phyloP scores from a whole-genome alignment of 2,888 invertebrate genomes.

The Nemoura dubitans region DNA sequence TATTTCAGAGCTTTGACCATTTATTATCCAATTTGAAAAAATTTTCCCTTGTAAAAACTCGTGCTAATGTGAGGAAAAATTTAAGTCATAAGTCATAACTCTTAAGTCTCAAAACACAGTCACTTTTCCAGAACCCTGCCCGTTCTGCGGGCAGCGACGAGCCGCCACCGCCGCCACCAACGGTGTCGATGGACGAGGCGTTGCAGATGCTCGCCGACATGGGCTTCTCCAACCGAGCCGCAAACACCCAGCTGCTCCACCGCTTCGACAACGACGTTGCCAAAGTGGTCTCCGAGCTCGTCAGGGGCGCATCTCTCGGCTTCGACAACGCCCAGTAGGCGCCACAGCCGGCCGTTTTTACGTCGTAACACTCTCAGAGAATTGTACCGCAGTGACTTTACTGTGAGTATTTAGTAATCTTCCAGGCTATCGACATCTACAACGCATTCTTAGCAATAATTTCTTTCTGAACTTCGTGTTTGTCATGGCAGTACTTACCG shows the following conservation, averaged over 20 bases:
- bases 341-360: neutral
- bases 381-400: neutral
- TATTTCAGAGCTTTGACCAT: too few species aligned
- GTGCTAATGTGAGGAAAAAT: too few species aligned
- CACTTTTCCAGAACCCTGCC: neutral
- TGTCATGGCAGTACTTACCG: neutral
- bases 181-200: conserved; percentile 52
- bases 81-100: too few species aligned
- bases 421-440: neutral
- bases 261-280: conserved; percentile 60
- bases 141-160: neutral
- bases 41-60: too few species aligned
- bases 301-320: neutral
- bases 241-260: conserved; percentile 59
- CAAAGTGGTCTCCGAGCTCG: conserved; percentile 59
- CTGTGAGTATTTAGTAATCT: conserved; percentile 15
- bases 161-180: neutral
- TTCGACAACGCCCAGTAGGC: neutral
- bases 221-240: conserved; percentile 60
- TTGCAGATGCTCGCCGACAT: conserved; percentile 59
- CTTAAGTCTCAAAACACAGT: too few species aligned
- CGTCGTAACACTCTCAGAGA: neutral
- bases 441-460: neutral
- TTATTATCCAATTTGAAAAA: too few species aligned
- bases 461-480: neutral